Percentiles rank a stretch among this genome's conserved stretches.
Evolutionary conservation across 2,888 invertebrate species (phyloP).

Genomic region (Amblyteles armatorius): DNA sequence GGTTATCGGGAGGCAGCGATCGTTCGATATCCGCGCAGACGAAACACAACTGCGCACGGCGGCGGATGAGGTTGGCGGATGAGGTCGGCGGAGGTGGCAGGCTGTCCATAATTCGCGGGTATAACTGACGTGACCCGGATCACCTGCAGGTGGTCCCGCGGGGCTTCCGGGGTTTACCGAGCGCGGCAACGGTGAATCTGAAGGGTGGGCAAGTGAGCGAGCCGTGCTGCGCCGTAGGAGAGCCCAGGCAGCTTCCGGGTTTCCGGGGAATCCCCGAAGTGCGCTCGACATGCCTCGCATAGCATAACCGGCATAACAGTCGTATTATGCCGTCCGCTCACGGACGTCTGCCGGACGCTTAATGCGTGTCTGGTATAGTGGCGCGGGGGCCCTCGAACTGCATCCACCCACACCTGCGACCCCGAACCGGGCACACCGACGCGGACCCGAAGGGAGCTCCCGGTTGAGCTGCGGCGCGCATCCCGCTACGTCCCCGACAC

Average conservation of each 20-base stretch:
- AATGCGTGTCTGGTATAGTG: slow-evolving; percentile 56
- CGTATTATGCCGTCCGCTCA: slow-evolving; percentile 70
- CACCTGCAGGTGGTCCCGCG: slow-evolving; percentile 57
- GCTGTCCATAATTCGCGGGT: slow-evolving; percentile 49
- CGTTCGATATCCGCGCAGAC: background rate
- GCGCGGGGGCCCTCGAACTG: slow-evolving; percentile 13
- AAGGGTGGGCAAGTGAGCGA: slow-evolving; percentile 43
- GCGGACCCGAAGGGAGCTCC: slow-evolving; percentile 31
- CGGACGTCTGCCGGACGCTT: slow-evolving; percentile 54
- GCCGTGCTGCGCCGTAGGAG: slow-evolving; percentile 15
- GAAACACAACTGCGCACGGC: background rate
- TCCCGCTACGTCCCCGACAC: slow-evolving; percentile 31
- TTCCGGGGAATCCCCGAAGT: slow-evolving; percentile 67
- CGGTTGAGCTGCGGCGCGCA: slow-evolving; percentile 14
- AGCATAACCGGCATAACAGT: slow-evolving; percentile 77
- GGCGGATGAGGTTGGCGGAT: slow-evolving; percentile 14
- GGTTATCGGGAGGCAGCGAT: background rate
- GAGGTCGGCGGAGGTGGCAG: slow-evolving; percentile 34
- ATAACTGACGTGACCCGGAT: slow-evolving; percentile 59
- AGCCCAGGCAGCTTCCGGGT: slow-evolving; percentile 31
- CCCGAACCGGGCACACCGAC: slow-evolving; percentile 1
- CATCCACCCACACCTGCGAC: slow-evolving; percentile 10
- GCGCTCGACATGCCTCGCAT: slow-evolving; percentile 76
- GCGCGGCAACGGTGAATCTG: slow-evolving; percentile 50
- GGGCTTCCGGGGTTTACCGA: slow-evolving; percentile 41